phyloP scores from a whole-genome alignment of 2,113 vertebrate species.

The Proteles cristata region DNA sequence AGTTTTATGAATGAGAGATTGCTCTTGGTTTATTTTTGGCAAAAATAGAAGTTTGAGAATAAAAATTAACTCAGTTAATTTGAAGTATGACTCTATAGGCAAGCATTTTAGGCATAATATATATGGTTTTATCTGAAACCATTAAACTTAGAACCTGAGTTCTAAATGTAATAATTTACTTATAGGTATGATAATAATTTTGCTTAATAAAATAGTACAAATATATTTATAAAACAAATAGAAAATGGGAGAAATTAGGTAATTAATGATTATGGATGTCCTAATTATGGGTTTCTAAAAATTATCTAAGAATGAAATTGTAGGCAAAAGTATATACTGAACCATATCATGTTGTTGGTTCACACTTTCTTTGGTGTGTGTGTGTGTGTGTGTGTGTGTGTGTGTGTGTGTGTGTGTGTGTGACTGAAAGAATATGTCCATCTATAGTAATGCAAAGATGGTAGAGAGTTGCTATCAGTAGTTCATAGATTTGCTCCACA shows the following conservation, averaged over 20 bases:
- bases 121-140: background rate
- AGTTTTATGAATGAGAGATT: slow-evolving; percentile 38
- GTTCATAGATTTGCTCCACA: background rate
- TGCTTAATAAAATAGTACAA: background rate
- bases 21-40: background rate
- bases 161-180: background rate
- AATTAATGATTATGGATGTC: background rate
- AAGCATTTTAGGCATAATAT: background rate
- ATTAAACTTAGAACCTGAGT: background rate
- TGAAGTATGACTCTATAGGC: background rate
- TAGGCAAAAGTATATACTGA: background rate
- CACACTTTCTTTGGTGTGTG: background rate
- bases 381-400: background rate
- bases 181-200: background rate
- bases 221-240: slow-evolving; percentile 40
- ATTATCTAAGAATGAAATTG: background rate
- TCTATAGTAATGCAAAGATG: background rate
- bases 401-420: background rate
- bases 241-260: background rate
- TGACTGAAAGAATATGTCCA: slow-evolving; percentile 21
- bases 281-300: slow-evolving; percentile 21
- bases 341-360: background rate
- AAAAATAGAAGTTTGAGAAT: slow-evolving; percentile 36
- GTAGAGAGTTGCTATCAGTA: background rate
- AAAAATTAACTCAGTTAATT: slow-evolving; percentile 27